Evolutionary conservation across 2,797 vertebrate genomes (phyloP).

Genomic region (Clangula hyemalis): DNA sequence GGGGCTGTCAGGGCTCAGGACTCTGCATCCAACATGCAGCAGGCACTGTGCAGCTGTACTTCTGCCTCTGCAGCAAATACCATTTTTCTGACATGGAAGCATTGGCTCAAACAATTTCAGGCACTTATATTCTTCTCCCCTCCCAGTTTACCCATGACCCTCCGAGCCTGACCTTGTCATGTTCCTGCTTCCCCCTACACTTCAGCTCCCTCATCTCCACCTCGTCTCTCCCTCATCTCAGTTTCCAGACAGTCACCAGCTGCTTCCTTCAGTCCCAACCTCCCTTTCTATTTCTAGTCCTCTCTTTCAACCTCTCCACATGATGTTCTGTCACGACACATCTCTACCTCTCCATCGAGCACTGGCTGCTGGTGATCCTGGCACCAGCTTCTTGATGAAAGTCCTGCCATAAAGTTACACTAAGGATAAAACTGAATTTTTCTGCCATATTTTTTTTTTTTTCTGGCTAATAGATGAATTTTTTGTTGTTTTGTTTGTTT

Average conservation of each 20-base stretch:
- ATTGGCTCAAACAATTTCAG: not conserved
- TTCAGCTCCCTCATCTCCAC: not conserved
- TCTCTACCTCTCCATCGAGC: not conserved
- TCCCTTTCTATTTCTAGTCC: not conserved
- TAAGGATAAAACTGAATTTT: not conserved
- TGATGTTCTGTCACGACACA: not conserved
- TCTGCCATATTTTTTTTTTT: accelerated
- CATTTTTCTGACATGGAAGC: accelerated
- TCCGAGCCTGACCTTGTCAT: not conserved
- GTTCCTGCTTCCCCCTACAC: not conserved
- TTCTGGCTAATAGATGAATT: not conserved
- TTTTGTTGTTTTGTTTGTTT: not conserved
- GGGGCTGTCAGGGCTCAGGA: not conserved
- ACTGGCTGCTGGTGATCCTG: not conserved
- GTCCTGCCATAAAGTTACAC: not conserved
- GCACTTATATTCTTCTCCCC: not conserved
- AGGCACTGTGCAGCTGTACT: accelerated
- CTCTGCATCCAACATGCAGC: accelerated
- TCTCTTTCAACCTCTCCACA: not conserved
- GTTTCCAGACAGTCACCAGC: conserved; percentile 3
- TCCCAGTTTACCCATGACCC: not conserved
- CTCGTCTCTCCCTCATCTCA: not conserved
- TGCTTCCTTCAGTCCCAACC: not conserved
- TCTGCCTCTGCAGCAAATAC: not conserved
- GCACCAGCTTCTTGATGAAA: not conserved